Percentiles rank a stretch among this genome's conserved stretches.
Evolutionary conservation across 1,140 invertebrate genomes (phyloP).

Genomic region (Caenorhabditis briggsae): DNA sequence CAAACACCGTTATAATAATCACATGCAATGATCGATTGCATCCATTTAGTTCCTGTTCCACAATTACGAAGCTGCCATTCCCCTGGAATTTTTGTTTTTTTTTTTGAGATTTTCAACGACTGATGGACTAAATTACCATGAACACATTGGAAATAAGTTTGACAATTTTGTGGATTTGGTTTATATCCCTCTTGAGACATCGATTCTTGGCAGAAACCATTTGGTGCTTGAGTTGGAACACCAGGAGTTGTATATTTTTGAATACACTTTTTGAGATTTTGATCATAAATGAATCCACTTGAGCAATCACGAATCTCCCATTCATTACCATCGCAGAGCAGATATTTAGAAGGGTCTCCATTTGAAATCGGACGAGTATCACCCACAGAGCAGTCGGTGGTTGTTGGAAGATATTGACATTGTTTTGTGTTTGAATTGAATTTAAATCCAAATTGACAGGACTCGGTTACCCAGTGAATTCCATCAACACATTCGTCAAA

Average conservation of each 20-base stretch:
- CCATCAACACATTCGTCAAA: background rate
- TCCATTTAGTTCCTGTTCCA: background rate
- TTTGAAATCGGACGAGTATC: no score
- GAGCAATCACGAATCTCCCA: background rate
- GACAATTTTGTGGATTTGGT: background rate
- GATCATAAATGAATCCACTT: background rate
- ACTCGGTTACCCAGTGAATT: background rate
- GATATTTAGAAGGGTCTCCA: no score
- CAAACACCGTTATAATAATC: background rate
- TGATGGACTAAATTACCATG: constrained; percentile 31
- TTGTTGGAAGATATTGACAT: background rate
- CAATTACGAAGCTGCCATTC: background rate
- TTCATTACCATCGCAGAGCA: no score
- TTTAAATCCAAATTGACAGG: background rate
- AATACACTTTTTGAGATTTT: background rate
- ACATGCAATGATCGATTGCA: background rate
- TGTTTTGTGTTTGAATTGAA: background rate
- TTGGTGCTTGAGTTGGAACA: background rate
- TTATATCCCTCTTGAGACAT: background rate
- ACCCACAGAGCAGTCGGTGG: no score
- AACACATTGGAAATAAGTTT: background rate
- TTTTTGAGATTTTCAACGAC: no score
- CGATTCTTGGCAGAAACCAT: background rate
- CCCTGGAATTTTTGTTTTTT: no score
- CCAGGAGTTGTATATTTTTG: background rate